phyloP scores from a whole-genome alignment of 2,113 vertebrate genomes.

The Phalacrocorax brasilianus region DNA sequence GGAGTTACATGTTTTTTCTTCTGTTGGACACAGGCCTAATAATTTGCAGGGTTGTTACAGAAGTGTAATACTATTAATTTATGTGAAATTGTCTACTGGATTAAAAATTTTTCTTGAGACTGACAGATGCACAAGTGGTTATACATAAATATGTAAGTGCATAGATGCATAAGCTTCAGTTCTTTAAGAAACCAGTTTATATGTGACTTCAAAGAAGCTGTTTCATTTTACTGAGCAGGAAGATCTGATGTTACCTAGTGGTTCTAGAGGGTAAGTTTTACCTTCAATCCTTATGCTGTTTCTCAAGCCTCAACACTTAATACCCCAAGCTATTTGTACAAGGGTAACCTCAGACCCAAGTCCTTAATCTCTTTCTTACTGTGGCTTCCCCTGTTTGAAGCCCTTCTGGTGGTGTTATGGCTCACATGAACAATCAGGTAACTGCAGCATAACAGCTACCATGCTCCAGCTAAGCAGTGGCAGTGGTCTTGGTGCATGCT shows the following conservation, averaged over 20 bases:
- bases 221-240: neutral
- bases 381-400: neutral
- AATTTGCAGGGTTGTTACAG: neutral
- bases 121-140: neutral
- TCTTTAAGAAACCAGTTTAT: neutral
- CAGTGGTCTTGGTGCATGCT: neutral
- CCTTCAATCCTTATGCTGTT: neutral
- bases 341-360: neutral
- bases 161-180: neutral
- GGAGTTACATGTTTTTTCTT: neutral
- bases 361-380: neutral
- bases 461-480: neutral
- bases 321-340: neutral
- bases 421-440: neutral
- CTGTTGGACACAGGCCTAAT: neutral
- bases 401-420: neutral
- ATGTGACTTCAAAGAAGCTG: neutral
- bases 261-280: neutral
- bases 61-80: neutral
- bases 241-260: neutral
- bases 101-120: neutral
- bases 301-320: neutral
- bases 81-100: neutral
- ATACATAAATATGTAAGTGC: neutral
- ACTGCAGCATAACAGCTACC: neutral